A percentile compares a stretch with the other conserved stretches of the same genome.
phyloP scores from a whole-genome alignment of 2,797 vertebrate species.

The Sylvia borin region DNA sequence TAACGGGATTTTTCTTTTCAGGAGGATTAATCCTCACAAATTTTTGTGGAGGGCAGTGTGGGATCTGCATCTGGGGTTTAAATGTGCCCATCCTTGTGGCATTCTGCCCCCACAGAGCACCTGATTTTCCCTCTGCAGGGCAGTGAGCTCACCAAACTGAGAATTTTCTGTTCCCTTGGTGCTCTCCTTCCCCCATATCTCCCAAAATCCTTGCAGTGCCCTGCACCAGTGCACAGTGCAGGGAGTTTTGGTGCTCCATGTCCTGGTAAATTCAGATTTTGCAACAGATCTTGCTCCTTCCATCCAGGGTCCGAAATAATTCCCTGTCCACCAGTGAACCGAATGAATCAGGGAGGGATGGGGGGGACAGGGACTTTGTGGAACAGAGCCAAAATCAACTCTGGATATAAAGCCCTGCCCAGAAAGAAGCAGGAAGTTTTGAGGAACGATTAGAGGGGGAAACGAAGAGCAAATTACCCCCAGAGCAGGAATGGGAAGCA shows the following conservation, averaged over 20 bases:
- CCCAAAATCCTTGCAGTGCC: background rate
- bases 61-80: background rate
- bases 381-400: background rate
- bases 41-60: background rate
- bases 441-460: background rate
- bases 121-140: background rate
- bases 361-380: rapidly evolving
- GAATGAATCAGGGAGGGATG: rapidly evolving
- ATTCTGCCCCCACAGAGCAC: background rate
- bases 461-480: background rate
- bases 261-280: background rate
- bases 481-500: background rate
- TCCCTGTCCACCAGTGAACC: background rate
- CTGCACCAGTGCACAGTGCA: background rate
- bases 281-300: background rate
- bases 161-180: background rate
- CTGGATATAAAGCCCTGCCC: background rate
- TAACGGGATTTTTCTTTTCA: background rate
- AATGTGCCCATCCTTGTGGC: rapidly evolving
- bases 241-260: background rate
- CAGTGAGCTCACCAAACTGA: background rate
- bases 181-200: background rate
- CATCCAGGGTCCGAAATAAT: background rate
- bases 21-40: background rate
- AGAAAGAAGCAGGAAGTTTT: background rate